phyloP scores from a whole-genome alignment of 2,113 vertebrate species.

The Caretta caretta region DNA sequence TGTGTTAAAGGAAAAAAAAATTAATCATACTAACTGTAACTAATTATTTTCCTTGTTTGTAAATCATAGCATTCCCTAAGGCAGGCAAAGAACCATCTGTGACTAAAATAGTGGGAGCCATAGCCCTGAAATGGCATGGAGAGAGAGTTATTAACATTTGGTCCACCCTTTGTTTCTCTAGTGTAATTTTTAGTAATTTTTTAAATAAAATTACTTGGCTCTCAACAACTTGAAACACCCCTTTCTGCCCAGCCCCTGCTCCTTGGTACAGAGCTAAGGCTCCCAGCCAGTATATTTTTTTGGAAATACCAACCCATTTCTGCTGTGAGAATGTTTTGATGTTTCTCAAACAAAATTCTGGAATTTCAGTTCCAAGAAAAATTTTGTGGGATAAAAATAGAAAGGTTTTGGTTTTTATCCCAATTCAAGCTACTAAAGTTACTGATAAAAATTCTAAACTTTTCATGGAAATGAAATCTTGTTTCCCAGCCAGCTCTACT shows the following conservation, averaged over 20 bases:
- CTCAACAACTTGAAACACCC: not conserved
- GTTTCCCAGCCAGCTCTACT: not conserved
- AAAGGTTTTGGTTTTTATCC: not conserved
- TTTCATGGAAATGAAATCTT: not conserved
- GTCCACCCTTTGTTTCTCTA: not conserved
- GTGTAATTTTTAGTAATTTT: not conserved
- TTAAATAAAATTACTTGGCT: not conserved
- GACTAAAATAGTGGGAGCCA: not conserved
- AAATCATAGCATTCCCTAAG: no score
- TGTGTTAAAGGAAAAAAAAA: not conserved
- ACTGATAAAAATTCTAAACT: not conserved
- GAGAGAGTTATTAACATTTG: not conserved
- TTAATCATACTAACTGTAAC: not conserved
- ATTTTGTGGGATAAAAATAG: not conserved
- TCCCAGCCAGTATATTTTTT: not conserved
- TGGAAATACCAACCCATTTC: not conserved
- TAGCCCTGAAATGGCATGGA: not conserved
- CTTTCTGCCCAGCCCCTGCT: not conserved
- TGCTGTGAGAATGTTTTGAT: not conserved
- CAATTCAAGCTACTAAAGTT: not conserved
- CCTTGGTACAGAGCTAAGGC: no score
- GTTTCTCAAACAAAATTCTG: not conserved
- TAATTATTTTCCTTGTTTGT: not conserved
- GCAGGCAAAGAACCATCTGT: not conserved
- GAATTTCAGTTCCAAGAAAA: not conserved